phyloP scores from a whole-genome alignment of 2,888 invertebrate genomes.

The Harpagoxenus sublaevis region DNA sequence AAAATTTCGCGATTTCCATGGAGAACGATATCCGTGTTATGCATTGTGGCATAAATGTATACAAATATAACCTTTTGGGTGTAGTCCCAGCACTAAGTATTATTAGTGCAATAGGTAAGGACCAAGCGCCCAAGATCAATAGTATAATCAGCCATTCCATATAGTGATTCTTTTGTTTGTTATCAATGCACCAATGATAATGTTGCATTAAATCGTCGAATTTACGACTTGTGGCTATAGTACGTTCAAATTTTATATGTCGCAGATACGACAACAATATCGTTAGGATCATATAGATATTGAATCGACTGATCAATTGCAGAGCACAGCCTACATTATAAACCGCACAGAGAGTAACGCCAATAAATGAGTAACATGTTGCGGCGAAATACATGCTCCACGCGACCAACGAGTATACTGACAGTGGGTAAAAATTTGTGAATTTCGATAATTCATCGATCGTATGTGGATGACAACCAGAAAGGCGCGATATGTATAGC shows the following conservation, averaged over 20 bases:
- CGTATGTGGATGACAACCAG: conserved; percentile 22
- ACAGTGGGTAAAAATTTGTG: not conserved
- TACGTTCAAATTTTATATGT: not conserved
- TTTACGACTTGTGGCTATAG: not conserved
- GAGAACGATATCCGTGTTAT: not conserved
- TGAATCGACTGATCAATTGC: not conserved
- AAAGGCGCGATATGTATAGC: conserved; percentile 19
- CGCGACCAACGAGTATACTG: not conserved
- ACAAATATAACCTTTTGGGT: no score
- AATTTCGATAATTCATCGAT: not conserved
- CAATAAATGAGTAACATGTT: not conserved
- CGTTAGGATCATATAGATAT: not conserved
- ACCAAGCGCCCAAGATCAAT: not conserved
- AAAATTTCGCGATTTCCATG: conserved; percentile 19
- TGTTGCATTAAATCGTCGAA: conserved; percentile 8
- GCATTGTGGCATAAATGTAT: no score
- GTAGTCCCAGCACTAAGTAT: no score
- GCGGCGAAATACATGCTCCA: not conserved
- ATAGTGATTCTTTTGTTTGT: not conserved
- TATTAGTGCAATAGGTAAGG: not conserved
- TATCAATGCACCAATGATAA: not conserved
- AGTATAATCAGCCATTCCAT: not conserved
- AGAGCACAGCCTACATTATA: not conserved
- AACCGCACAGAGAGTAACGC: no score
- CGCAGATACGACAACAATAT: not conserved